Evolutionary conservation across 2,797 vertebrate species (phyloP), one percentile per base, ranked within the genome.

Genomic region (Gobio occitaniae): DNA sequence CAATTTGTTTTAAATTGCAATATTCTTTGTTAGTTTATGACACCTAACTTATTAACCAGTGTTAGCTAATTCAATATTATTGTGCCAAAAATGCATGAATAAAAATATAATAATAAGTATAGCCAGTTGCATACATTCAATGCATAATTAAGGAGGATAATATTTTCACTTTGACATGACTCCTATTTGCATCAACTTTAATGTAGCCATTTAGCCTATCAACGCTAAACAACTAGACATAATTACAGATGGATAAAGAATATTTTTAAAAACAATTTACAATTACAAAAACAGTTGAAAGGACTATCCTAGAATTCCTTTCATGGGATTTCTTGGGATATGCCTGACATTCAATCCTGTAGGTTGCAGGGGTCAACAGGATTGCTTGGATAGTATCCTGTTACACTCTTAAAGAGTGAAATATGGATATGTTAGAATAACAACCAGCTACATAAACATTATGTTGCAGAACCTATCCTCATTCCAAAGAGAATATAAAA

Each of bases 181-280:
- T 91, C 76, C 85, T 70, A 86, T 78, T 89, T 86, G 89, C 84
- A 90, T 82, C 56, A 65, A 65, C 29, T 90, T 89, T 87, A 90
- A 92, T 91, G 89, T 84, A 86, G 78, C 86, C 88, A 82, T 69
- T 19, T 77, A 74, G 79, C 76, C 87, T 90, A 92, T 88, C 85
- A 79, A 56, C 86, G 83, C 87, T 69, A 88, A 91, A 89, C 90
- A 91, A 92, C 93, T 90, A 90, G 56, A 82, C 82, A 75, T 91
- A 90, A 91, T 91, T 91, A 84, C 89, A 86, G 86, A 86, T 84
- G 84, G 80, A 90, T 89, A 78, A 80, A 87, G 86, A 89, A 83
- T 72, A 69, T 38, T 15, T 38, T 61, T 71, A 15, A 69, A 69
- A 78, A 29, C 41, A 47, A 29, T 56, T 29, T 44, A 32, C 25